Evolutionary conservation across 2,113 vertebrate species (phyloP).

Genomic region (Crotalus helleri): DNA sequence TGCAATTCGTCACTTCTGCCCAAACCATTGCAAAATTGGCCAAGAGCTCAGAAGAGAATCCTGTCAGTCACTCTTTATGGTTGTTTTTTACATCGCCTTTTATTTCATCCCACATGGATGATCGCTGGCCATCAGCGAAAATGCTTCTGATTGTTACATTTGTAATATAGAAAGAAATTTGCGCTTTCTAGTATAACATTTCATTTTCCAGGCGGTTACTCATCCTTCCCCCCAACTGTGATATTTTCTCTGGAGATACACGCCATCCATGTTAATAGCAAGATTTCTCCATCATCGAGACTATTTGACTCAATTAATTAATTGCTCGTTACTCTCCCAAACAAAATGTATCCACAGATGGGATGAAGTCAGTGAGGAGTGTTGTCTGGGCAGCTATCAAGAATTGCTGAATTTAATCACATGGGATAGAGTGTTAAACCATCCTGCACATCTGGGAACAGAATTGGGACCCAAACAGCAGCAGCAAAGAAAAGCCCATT

Average conservation of each 20-base stretch:
- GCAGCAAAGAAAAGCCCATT: not conserved
- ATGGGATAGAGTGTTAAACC: not conserved
- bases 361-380: constrained; percentile 26
- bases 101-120: not conserved
- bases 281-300: not conserved
- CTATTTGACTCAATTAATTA: not conserved
- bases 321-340: constrained; percentile 18
- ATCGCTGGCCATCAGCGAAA: not conserved
- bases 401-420: constrained; percentile 12
- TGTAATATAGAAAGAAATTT: not conserved
- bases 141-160: not conserved
- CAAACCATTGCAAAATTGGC: not conserved
- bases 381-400: constrained; percentile 17
- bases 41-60: not conserved
- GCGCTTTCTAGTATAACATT: not conserved
- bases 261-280: constrained; percentile 13
- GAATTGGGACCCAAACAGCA: not conserved
- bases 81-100: constrained; percentile 3
- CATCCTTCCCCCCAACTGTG: not conserved
- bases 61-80: accelerated
- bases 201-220: constrained; percentile 20
- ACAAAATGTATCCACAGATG: not conserved
- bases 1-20: not conserved
- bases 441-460: not conserved
- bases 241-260: constrained; percentile 24